These are phyloP conservation scores for Oxyteleia sp. DNA, from an alignment of 2,888 invertebrate species.

Conservation along the genomic window DNA sequence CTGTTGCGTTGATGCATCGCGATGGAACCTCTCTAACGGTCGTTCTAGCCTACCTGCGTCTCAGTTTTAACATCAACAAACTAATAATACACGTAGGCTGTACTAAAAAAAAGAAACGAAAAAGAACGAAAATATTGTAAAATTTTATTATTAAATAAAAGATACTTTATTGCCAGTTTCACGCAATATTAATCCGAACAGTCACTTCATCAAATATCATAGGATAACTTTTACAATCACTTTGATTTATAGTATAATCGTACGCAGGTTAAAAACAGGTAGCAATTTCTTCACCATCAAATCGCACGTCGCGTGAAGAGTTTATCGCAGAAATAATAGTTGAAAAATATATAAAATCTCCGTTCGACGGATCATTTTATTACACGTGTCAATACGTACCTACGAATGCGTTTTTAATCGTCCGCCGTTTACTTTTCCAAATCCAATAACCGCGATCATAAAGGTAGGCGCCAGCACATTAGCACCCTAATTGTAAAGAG, in stretches of 20 bases:
- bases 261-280: constrained; percentile 29
- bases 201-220: constrained; percentile 4
- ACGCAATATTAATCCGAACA: background rate
- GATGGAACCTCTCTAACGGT: constrained; percentile 55
- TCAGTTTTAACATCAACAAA: constrained; percentile 31
- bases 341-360: constrained; percentile 30
- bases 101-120: no score
- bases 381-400: constrained; percentile 29
- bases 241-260: constrained; percentile 20
- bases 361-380: constrained; percentile 34
- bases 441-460: constrained; percentile 39
- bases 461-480: constrained; percentile 45
- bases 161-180: background rate
- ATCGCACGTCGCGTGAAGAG: constrained; percentile 21
- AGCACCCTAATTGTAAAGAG: constrained; percentile 64
- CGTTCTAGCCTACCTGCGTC: constrained; percentile 10
- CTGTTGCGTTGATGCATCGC: constrained; percentile 69
- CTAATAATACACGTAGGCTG: background rate
- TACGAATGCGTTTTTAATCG: constrained; percentile 52
- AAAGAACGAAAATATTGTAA: background rate
- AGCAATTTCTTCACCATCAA: constrained; percentile 24
- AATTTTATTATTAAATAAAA: background rate
- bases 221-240: constrained; percentile 19
- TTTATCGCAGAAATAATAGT: constrained; percentile 37
- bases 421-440: constrained; percentile 37